These are phyloP conservation scores for Chloroceryle amazona DNA, from an alignment of 2,797 vertebrate genomes.

Conservation along the genomic window DNA sequence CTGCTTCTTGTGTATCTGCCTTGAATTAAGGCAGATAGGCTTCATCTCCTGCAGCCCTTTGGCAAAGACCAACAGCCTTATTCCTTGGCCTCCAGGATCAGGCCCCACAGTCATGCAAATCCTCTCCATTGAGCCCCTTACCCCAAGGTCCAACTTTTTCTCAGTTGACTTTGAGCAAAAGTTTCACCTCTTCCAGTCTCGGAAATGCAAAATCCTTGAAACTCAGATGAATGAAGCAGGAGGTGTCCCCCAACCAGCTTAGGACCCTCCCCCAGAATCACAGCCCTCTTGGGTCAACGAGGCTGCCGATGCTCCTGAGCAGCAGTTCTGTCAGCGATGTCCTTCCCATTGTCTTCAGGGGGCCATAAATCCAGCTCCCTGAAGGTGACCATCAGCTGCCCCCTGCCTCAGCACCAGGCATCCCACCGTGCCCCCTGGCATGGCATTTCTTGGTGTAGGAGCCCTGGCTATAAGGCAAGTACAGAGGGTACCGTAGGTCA, in stretches of 20 bases:
- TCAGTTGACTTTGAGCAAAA: background rate
- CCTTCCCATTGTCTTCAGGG: background rate
- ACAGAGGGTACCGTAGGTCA: background rate
- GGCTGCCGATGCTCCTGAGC: background rate
- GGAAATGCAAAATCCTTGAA: background rate
- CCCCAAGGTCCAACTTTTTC: background rate
- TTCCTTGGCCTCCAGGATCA: slow-evolving; percentile 20
- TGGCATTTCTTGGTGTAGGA: background rate
- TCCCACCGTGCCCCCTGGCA: background rate
- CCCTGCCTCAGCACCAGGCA: background rate
- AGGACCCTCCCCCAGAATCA: background rate
- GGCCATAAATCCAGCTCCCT: background rate
- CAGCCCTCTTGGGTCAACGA: accelerated
- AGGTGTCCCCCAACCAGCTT: background rate
- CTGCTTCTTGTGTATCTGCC: slow-evolving; percentile 34
- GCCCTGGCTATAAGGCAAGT: background rate
- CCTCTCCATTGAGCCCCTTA: background rate
- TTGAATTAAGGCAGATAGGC: background rate
- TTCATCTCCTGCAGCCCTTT: slow-evolving; percentile 35
- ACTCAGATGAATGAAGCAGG: background rate
- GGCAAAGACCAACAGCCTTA: slow-evolving; percentile 1
- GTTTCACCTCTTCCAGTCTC: background rate
- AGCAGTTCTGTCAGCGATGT: background rate
- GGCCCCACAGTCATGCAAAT: background rate
- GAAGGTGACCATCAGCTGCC: background rate